phyloP scores from a whole-genome alignment of 92 coral and sea anemone genomes.

The Isaurus tuberculatus region DNA sequence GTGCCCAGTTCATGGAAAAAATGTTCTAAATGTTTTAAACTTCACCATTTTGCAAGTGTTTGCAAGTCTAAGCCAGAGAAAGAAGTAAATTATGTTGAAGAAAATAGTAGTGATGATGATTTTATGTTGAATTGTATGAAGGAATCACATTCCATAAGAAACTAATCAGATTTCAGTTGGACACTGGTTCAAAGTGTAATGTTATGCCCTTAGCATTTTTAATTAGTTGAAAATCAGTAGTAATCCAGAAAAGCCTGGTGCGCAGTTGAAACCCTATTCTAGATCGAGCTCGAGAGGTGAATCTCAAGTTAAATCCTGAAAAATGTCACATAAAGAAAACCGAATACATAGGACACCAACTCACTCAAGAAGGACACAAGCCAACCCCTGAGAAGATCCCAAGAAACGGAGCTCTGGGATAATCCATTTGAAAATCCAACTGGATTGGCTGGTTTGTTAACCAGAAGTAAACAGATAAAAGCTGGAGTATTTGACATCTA shows the following conservation, averaged over 20 bases:
- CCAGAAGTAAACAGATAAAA: too few relatives aligned
- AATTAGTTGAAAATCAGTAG: constrained; percentile 4
- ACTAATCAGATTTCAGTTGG: constrained; percentile 36
- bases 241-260: constrained; percentile 17
- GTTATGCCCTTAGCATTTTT: constrained; percentile 18
- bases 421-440: too few relatives aligned
- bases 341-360: constrained; percentile 71
- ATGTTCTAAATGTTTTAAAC: constrained; percentile 43
- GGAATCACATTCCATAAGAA: constrained; percentile 26
- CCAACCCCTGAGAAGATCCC: constrained; percentile 69
- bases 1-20: constrained; percentile 44
- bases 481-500: too few relatives aligned
- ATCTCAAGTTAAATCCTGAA: constrained; percentile 65
- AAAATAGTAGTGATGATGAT: constrained; percentile 36
- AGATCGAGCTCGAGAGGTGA: constrained; percentile 53
- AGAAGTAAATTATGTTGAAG: constrained; percentile 27
- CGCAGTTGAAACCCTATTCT: constrained; percentile 50
- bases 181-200: constrained; percentile 47
- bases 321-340: constrained; percentile 63
- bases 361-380: constrained; percentile 67
- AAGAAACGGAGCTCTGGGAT: too few relatives aligned
- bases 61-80: constrained; percentile 40
- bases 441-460: too few relatives aligned
- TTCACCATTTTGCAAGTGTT: constrained; percentile 44
- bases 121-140: constrained; percentile 51